Base-by-base conservation (phyloP, 2,888 invertebrate genomes). In the Pristionchus maxplancki region DNA sequence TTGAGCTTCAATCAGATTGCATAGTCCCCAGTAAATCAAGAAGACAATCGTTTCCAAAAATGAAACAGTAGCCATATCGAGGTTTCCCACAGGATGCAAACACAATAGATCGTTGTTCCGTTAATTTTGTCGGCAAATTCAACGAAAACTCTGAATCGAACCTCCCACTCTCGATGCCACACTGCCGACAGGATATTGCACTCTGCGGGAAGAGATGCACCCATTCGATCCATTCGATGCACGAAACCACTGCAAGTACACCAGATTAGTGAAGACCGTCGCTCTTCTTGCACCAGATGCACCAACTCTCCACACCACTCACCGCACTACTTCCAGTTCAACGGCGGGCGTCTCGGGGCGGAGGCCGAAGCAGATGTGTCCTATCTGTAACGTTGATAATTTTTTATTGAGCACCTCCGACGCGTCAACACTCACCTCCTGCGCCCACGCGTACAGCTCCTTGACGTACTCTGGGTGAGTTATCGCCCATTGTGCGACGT, bases 351-450 rank as follows among this genome's bases (percentile, higher is more conserved):
- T 86, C 89, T 91, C 91, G 3, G 93, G 93, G 24, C 90, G 88
- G 53, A 93, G 88, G 48, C 93, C 93, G n/a, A 93, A 90, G 89
- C 92, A 92, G 88, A 93, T 91, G 88, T 93, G 92, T 17, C 92
- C 93, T 37, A 93, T 89, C 90, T 93, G 71, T 17, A n/a, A 83
- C 53, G 20, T 53, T 1, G 20, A 53, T 31, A n/a, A 31, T 53
- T 50, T 31, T 31, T 8, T 37, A n/a, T 28, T 24, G 44, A 53
- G 34, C 34, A 53, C 82, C 0, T 5, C 20, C 31, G 8, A n/a
- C 9, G 37, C 82, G 53, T 64, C 53, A 58, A 13, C 71, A 82
- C 53, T 67, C 48, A 83, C 89, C 89, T 89, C 90, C 37, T 86
- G 89, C 20, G 90, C 90, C 91, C 90, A 90, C 4, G 88, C 88